These are phyloP conservation scores for Styela clava DNA, from an alignment of 23 tunicate species.

Conservation along the genomic window DNA sequence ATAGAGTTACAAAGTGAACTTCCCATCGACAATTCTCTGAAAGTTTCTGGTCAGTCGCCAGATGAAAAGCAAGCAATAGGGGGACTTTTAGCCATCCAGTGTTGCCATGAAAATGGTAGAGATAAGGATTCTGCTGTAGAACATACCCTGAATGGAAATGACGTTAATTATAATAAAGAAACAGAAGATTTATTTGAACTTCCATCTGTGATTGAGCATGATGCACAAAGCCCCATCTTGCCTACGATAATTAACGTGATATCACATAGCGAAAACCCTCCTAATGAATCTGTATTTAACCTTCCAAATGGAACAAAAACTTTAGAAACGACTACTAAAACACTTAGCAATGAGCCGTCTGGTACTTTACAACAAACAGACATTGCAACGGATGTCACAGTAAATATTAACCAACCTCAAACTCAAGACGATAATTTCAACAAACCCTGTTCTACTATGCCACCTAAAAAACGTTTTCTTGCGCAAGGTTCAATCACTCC, in stretches of 20 bases:
- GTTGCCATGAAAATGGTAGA: background rate
- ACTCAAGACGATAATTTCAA: background rate
- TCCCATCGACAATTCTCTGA: background rate
- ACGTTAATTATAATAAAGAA: background rate
- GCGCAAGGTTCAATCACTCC: slow-evolving; percentile 8
- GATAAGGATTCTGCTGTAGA: background rate
- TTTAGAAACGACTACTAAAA: background rate
- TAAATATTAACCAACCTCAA: background rate
- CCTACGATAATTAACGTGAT: background rate
- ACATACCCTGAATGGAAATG: background rate
- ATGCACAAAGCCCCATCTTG: background rate
- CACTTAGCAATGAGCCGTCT: background rate
- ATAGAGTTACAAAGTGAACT: background rate
- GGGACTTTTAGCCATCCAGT: background rate
- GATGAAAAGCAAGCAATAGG: background rate
- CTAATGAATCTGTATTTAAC: background rate
- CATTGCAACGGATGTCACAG: background rate
- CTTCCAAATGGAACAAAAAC: background rate
- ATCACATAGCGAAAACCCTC: background rate
- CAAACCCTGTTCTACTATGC: slow-evolving; percentile 12
- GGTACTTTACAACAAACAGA: background rate
- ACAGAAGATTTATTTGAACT: background rate
- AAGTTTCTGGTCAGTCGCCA: background rate
- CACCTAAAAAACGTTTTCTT: slow-evolving; percentile 26
- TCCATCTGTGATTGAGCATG: background rate